Evolutionary conservation across 2,797 vertebrate genomes (phyloP).

Genomic region (Borostomias antarcticus): DNA sequence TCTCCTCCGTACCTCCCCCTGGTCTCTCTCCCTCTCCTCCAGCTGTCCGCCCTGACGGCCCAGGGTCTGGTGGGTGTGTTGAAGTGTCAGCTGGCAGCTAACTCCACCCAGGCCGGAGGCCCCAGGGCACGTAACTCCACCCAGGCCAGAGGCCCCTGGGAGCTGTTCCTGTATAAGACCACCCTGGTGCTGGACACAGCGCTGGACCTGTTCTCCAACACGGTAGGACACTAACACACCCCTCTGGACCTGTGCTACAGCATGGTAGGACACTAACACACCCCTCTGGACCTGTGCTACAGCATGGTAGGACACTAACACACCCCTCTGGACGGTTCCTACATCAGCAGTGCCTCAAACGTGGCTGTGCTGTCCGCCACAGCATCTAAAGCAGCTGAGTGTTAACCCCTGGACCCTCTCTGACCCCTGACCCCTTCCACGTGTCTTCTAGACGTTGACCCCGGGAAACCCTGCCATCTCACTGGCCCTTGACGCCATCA

Average conservation of each 20-base stretch:
- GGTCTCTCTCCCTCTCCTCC: neutral
- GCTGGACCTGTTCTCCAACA: slow-evolving; percentile 61
- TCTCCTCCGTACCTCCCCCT: neutral
- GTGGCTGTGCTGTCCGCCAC: neutral
- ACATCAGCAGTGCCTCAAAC: no score
- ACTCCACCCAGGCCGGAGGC: slow-evolving; percentile 35
- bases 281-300: no score
- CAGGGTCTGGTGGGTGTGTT: slow-evolving; percentile 52
- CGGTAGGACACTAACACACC: slow-evolving; percentile 58
- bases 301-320: no score
- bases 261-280: no score
- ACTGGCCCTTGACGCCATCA: slow-evolving; percentile 62
- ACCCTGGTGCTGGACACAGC: slow-evolving; percentile 58
- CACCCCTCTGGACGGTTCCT: no score
- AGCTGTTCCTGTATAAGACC: slow-evolving; percentile 63
- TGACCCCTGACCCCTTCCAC: neutral
- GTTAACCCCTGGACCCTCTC: neutral
- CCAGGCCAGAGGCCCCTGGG: slow-evolving; percentile 56
- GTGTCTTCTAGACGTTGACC: slow-evolving; percentile 49
- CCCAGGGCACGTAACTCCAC: slow-evolving; percentile 41
- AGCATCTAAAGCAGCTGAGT: neutral
- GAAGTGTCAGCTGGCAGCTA: slow-evolving; percentile 44
- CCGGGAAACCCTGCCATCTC: slow-evolving; percentile 32
- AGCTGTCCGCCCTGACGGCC: slow-evolving; percentile 54
- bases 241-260: no score